Base-by-base conservation (phyloP, 2,113 vertebrate genomes). In the Serilophus lunatus region DNA sequence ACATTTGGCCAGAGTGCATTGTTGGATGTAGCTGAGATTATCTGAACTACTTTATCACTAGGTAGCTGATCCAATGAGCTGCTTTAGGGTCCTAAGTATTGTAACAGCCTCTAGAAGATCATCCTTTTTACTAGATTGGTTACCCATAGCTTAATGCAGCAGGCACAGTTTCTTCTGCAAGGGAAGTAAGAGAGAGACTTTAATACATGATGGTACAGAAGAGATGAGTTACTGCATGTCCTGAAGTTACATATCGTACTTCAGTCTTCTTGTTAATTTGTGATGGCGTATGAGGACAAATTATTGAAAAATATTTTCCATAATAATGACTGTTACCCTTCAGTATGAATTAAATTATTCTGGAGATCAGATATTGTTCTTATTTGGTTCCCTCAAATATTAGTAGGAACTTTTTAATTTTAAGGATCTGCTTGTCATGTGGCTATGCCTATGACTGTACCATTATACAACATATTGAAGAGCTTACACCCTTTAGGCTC, bases 1-100 rank as follows among this genome's bases (percentile, higher is more conserved):
- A 84, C 60, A 53, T 94, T 95, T 95, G 92, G 54, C 82, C 42
- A 29, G 92, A 82, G 54, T 86, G 94, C 53, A 15, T 45, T 70
- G 70, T 23, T 86, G 80, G 76, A 51, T 83, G 40, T 83, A 81
- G 64, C 56, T 79, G 72, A 83, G 91, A 94, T 95, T 92, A 96
- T 92, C 95, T 18, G 8, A 81, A 88, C 76, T 90, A n/a, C 72
- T 96, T 90, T 86, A 90, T 92, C 38, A 12, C 24, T 83, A 77
- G 60, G 57, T 51, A 78, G 76, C 86, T 93, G 72, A 93, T 94
- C 91, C 95, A 92, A 0, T 92, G 91, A 97, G 64, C 88, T 92
- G 56, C 88, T 96, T 93, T 93, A 88, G 68, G 68, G 44, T 88
- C 91, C 82, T 88, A 86, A 95, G 83, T 88, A 88, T 64, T 83